phyloP scores from a whole-genome alignment of 2,113 vertebrate species.

The Rattus rattus region DNA sequence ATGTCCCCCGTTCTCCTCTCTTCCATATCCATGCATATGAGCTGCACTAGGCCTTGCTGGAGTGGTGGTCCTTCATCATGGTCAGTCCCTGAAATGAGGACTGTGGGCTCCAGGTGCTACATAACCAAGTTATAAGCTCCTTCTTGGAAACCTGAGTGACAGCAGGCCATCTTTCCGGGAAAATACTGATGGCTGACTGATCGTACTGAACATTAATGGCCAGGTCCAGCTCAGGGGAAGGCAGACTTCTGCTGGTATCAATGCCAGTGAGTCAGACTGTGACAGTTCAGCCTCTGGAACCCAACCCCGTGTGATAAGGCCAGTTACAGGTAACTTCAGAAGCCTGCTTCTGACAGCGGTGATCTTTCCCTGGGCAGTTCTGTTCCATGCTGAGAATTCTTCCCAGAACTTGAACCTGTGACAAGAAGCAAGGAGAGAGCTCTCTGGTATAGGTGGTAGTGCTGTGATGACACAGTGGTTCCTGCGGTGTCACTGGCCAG shows the following conservation, averaged over 20 bases:
- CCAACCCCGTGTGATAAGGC: neutral
- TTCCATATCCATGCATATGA: rapidly evolving
- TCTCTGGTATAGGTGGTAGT: neutral
- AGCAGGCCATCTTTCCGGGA: neutral
- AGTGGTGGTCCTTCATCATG: rapidly evolving
- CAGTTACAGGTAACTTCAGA: neutral
- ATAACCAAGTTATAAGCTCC: neutral
- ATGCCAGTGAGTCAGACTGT: neutral
- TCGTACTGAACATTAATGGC: neutral
- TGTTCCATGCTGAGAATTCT: neutral
- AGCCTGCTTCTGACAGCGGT: neutral
- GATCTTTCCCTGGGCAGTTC: neutral
- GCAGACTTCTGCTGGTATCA: neutral
- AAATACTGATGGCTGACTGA: neutral
- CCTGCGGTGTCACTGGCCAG: neutral
- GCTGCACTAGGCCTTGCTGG: rapidly evolving
- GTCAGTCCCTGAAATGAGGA: rapidly evolving
- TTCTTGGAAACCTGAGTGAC: neutral
- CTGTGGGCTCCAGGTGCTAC: rapidly evolving
- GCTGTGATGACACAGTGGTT: neutral
- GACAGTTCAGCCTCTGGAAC: neutral
- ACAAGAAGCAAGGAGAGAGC: neutral
- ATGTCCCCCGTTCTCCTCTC: rapidly evolving
- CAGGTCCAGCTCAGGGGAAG: neutral
- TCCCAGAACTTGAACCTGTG: neutral